Conservation (phyloP, 2,113 vertebrate species). For the Laterallus jamaicensis region DNA sequence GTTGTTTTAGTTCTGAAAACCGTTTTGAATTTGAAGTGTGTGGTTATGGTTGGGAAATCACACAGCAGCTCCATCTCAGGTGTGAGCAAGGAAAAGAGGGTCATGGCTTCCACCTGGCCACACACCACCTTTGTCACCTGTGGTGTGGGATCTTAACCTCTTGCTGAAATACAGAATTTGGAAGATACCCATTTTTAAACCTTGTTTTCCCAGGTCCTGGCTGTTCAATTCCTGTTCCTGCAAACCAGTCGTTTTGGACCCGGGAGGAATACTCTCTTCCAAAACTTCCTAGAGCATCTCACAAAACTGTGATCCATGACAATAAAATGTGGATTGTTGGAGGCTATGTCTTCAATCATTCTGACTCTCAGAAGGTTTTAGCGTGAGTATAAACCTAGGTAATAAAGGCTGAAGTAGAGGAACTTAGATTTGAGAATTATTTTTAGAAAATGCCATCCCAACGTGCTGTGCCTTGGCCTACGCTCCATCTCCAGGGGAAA, state of each 20-base stretch:
- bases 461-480: background rate
- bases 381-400: conserved; percentile 83
- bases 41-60: background rate
- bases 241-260: conserved; percentile 91
- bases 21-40: background rate
- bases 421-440: background rate
- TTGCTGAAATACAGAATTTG: background rate
- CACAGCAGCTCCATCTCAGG: background rate
- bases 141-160: background rate
- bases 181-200: background rate
- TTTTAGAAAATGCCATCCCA: background rate
- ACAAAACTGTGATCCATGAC: conserved; percentile 88
- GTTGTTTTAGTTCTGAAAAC: background rate
- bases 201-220: conserved; percentile 81
- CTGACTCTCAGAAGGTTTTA: conserved; percentile 91
- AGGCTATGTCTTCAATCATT: conserved; percentile 96
- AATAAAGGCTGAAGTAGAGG: background rate
- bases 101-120: background rate
- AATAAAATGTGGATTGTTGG: conserved; percentile 95
- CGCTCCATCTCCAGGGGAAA: background rate
- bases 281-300: conserved; percentile 89
- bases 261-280: conserved; percentile 79
- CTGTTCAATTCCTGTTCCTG: conserved; percentile 88
- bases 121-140: background rate
- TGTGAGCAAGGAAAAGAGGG: background rate